Base-by-base conservation (phyloP, 2,113 vertebrate species). In the Peromyscus leucopus region DNA sequence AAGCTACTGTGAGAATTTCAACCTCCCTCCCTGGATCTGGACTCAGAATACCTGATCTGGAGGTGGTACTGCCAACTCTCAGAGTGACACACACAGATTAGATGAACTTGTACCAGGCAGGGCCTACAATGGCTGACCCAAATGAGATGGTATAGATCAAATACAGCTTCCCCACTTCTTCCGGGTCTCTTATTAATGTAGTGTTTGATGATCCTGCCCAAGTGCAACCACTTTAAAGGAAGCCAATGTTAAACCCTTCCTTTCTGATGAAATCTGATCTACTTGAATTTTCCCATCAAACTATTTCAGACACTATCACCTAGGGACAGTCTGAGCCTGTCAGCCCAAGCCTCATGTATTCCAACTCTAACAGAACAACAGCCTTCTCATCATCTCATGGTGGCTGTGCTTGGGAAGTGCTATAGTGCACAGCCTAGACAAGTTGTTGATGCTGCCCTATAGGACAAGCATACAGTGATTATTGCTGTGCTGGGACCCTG, bases 361-460 rank as follows among this genome's bases (percentile, higher is more conserved):
- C 46, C 31, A 55, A 36, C 8, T 55, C 48, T 55, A 31, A 55
- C 16, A 80, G 78, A 4, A 33, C 42, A 36, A 17, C 31, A 51
- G 76, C 16, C 12, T 33, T 79, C 76, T 51, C 2, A 1, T 7
- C 7, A 36, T 80, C 78, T 80, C 7, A 5, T 21, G 48, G 78
- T 36, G 48, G 48, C 48, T 12, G 31, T 55, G 10, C 51, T 24
- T n/a, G 55, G 36, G 55, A 59, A 15, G 22, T 26, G n/a, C 19
- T 12, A 26, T 12, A 2, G 4, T 59, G 26, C 31, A 36, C 39
- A 89, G 28, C 5, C 48, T 22, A 6, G 86, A 90, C 67, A 36
- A 8, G 48, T 82, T n/a, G 28, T 10, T 13, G 48, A 24, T 5
- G 31, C 28, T 48, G 65, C 16, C 65, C 16, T 0, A 3, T 0